Evolutionary conservation across 2,888 invertebrate genomes (phyloP), one percentile per base, ranked within the genome.

Genomic region (Lasioglossum lativentre): DNA sequence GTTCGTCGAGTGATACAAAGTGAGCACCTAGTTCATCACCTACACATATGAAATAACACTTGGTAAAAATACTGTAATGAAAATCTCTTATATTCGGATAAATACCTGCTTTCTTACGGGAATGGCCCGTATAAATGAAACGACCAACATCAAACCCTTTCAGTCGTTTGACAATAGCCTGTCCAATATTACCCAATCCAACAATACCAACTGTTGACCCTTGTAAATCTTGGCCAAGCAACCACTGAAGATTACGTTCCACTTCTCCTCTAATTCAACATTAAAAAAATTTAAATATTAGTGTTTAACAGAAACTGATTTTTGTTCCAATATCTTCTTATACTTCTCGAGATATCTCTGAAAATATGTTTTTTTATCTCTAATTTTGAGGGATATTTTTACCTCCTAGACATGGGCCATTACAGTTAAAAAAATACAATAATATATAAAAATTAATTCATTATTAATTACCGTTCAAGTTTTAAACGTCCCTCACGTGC

Each of bases 121-220:
- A 92, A 74, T 97, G 96, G 3, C 98, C 98, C 23, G 96, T 96
- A 93, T 99, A 99, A 0, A 99, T 86, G 87, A 99, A 96, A 88
- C 95, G 96, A 0, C 94, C 95, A 0, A 98, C 96, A 42, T 97
- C 96, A 91, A 99, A 99, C 0, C 97, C 97, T 78, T 96, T 96
- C 8, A 99, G 95, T 81, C 98, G 96, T 90, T 97, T 96, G 1
- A 97, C 97, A 56, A 98, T 96, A 0, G 97, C 96, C 93, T 97
- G 97, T 0, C 98, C 98, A 90, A 98, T 97, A 76, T 97, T 96
- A 0, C 98, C 98, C 30, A 98, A 95, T n/a, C 98, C 98, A 19
- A 97, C 96, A 85, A 98, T 97, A 1, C 98, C 98, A 0, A 99
- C 97, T 0, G 97, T 98, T 12, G 98, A 97, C 63, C 96, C 97